Percentiles rank a stretch among this genome's conserved stretches.
Evolutionary conservation across 2,888 invertebrate genomes (phyloP).

Genomic region (Bellardia pandia): DNA sequence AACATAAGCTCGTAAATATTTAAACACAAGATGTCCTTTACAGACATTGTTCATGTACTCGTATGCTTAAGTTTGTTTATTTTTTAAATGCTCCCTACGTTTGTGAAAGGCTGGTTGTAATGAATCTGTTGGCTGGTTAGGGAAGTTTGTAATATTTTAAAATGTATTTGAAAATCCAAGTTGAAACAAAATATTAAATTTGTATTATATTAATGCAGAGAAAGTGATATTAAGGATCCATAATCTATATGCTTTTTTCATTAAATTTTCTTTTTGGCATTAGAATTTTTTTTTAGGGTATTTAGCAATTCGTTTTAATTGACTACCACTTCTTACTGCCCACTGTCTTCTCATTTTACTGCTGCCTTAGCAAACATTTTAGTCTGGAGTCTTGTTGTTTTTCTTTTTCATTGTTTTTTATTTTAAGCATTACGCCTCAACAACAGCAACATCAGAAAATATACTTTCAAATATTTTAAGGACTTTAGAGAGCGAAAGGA

Average conservation of each 20-base stretch:
- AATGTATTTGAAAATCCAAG: too few species aligned
- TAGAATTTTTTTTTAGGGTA: neutral
- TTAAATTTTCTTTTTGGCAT: too few species aligned
- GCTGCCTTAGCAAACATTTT: slow-evolving; percentile 61
- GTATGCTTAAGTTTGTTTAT: slow-evolving; percentile 5
- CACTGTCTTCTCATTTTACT: slow-evolving; percentile 18
- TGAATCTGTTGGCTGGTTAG: too few species aligned
- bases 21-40: slow-evolving; percentile 67
- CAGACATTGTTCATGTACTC: slow-evolving; percentile 57
- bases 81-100: neutral
- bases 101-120: neutral
- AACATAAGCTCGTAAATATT: slow-evolving; percentile 66
- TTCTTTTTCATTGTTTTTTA: slow-evolving; percentile 20
- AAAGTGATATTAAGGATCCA: too few species aligned
- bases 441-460: slow-evolving; percentile 37
- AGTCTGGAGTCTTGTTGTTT: slow-evolving; percentile 43
- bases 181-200: too few species aligned
- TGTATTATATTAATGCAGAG: too few species aligned
- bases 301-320: neutral
- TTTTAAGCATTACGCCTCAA: slow-evolving; percentile 27
- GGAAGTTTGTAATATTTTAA: too few species aligned
- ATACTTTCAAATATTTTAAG: slow-evolving; percentile 52
- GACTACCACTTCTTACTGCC: neutral
- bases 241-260: too few species aligned
- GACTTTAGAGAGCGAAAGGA: slow-evolving; percentile 15